Percentiles rank a stretch among this genome's conserved stretches.
Conservation (phyloP, 2,888 invertebrate species). For the Sicus ferrugineus region DNA sequence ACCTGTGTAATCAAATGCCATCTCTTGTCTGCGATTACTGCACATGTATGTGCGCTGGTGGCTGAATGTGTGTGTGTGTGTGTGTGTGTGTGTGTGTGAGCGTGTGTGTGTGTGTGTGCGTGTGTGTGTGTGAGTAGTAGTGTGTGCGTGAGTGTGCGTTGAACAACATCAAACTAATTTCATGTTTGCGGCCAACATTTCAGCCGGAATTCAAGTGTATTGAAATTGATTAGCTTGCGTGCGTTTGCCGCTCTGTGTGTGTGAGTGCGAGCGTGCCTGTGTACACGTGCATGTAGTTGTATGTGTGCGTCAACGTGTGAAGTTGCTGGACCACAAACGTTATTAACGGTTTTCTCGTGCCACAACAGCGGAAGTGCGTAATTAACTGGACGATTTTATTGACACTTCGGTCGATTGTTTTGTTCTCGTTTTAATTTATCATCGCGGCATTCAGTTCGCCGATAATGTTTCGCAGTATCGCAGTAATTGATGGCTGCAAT, state of each 20-base stretch:
- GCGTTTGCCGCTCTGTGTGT: conserved; percentile 25
- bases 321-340: conserved; percentile 2
- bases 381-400: conserved; percentile 42
- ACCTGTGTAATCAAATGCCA: conserved; percentile 7
- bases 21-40: neutral
- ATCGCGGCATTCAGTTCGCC: conserved; percentile 44
- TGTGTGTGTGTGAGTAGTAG: neutral
- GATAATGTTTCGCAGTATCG: neutral
- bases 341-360: conserved; percentile 16
- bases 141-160: neutral
- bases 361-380: neutral
- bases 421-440: conserved; percentile 36
- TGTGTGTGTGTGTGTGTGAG: conserved; percentile 31
- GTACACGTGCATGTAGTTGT: neutral
- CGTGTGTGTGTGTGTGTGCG: neutral
- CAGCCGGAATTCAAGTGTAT: too few species aligned
- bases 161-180: conserved; percentile 21
- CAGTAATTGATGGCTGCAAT: neutral
- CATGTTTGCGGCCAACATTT: conserved; percentile 16
- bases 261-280: too few species aligned
- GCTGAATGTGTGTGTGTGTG: conserved; percentile 13
- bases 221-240: too few species aligned
- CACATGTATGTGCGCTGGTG: neutral
- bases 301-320: neutral
- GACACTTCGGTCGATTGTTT: conserved; percentile 39